Percentiles rank a stretch among this genome's conserved stretches.
Conservation (phyloP, 2,888 invertebrate species). For the Drosophila mulleri region DNA sequence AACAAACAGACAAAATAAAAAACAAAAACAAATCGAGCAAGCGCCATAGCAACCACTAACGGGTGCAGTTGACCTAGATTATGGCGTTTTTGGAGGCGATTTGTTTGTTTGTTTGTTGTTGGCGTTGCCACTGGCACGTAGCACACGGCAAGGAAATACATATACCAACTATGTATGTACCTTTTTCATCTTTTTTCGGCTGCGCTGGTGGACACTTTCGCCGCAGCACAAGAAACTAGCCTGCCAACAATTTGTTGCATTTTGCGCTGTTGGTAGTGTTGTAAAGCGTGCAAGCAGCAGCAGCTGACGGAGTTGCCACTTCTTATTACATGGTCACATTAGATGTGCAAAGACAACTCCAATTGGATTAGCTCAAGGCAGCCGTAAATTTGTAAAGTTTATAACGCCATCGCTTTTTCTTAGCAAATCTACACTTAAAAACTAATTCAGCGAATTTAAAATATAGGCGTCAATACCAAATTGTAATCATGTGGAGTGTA, state of each 20-base stretch:
- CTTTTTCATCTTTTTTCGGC: slow-evolving; percentile 10
- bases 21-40: slow-evolving; percentile 5
- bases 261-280: slow-evolving; percentile 49
- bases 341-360: background rate
- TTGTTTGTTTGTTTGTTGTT: slow-evolving; percentile 25
- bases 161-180: background rate
- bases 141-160: slow-evolving; percentile 47
- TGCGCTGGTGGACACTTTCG: slow-evolving; percentile 55
- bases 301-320: slow-evolving; percentile 59
- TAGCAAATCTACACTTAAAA: background rate
- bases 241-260: slow-evolving; percentile 36
- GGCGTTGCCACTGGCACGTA: slow-evolving; percentile 44
- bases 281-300: slow-evolving; percentile 51
- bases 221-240: slow-evolving; percentile 33
- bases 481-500: background rate
- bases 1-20: background rate
- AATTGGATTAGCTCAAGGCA: background rate
- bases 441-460: background rate
- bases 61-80: slow-evolving; percentile 63
- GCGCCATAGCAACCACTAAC: slow-evolving; percentile 38
- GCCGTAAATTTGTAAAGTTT: background rate
- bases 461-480: background rate
- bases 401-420: background rate
- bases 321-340: slow-evolving; percentile 6
- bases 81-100: slow-evolving; percentile 14